Evolutionary conservation across 1,140 invertebrate species (phyloP).

Genomic region (Apocrypta bakeri): DNA sequence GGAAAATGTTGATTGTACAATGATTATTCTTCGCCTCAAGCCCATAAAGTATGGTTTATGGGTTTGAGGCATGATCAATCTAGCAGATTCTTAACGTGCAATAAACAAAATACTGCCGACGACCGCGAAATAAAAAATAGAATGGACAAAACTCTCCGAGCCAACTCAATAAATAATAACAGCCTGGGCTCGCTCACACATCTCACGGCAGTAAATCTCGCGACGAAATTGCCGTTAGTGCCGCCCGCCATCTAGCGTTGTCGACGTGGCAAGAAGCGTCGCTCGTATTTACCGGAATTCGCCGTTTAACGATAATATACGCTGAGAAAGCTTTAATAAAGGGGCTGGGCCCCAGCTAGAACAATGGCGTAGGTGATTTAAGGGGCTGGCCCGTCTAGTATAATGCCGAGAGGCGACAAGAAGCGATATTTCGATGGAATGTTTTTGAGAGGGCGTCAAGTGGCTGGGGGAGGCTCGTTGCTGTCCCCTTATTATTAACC

Average conservation of each 20-base stretch:
- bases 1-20: too few species aligned
- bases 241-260: background rate
- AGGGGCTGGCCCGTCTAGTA: background rate
- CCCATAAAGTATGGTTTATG: too few species aligned
- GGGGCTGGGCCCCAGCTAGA: background rate
- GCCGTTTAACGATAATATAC: slow-evolving; percentile 47
- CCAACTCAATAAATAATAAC: background rate
- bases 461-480: background rate
- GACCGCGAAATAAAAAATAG: too few species aligned
- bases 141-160: background rate
- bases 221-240: slow-evolving; percentile 18
- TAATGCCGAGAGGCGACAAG: background rate
- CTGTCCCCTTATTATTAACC: slow-evolving; percentile 45
- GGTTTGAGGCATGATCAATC: too few species aligned
- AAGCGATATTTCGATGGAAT: background rate
- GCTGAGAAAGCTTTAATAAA: slow-evolving; percentile 45
- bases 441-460: background rate
- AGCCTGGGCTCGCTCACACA: background rate
- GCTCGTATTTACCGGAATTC: slow-evolving; percentile 12
- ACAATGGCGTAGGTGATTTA: slow-evolving; percentile 46
- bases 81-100: too few species aligned
- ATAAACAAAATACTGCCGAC: too few species aligned
- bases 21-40: too few species aligned
- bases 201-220: slow-evolving; percentile 35
- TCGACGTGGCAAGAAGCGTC: background rate